Conservation (phyloP, 2,113 vertebrate genomes). For the Mystacornis crossleyi region DNA sequence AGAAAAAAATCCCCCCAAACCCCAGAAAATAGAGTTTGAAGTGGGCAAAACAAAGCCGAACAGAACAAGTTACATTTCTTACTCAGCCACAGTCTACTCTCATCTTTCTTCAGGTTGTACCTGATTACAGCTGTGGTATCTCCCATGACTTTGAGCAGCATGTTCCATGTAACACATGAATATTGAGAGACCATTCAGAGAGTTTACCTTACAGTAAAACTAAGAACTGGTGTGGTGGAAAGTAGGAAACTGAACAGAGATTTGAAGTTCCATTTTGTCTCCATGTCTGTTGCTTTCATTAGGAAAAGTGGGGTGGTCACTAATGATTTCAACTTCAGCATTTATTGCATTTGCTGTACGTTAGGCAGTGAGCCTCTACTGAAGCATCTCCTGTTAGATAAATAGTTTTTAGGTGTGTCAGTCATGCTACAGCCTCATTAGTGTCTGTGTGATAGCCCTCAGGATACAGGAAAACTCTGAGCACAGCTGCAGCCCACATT, state of each 20-base stretch:
- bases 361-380: not conserved
- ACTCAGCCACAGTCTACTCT: not conserved
- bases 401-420: not conserved
- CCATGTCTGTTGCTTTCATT: not conserved
- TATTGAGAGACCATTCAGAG: not conserved
- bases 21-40: not conserved
- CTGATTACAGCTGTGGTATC: not conserved
- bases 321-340: not conserved
- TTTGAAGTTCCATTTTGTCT: not conserved
- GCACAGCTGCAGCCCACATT: not conserved
- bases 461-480: not conserved
- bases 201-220: not conserved
- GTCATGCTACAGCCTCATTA: not conserved
- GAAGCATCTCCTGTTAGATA: not conserved
- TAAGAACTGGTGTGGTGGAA: not conserved
- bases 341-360: not conserved
- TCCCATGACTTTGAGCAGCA: not conserved
- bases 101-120: not conserved
- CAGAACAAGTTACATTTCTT: not conserved
- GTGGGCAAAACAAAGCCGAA: not conserved
- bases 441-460: not conserved
- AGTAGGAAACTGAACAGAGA: not conserved
- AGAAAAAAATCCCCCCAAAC: fast-evolving
- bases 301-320: not conserved
- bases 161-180: not conserved